Base-by-base conservation (phyloP, 1,140 invertebrate species). In the Trichogramma pretiosum region DNA sequence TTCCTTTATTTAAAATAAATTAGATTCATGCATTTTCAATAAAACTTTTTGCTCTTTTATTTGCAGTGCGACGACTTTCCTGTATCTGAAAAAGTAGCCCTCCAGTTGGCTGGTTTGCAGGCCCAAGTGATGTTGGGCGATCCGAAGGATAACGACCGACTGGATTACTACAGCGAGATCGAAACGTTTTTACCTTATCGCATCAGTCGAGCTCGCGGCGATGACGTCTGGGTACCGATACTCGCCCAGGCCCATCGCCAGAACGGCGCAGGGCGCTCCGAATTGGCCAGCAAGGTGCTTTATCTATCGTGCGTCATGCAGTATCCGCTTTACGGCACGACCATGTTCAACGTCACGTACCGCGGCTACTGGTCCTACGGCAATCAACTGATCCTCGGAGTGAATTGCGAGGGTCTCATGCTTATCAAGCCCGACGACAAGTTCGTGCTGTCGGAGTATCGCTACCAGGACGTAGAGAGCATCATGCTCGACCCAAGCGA, bases 231-330 rank as follows among this genome's bases (percentile, higher is more conserved):
- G 87, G 83, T 91, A 2, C 85, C 84, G 13, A 89, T 89, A 54
- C 77, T 92, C 38, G 83, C 86, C 5, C 86, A 91, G 72, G 88
- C 88, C 2, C 88, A 92, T 68, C 75, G 82, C 17, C 87, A 91
- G 63, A 96, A 95, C 62, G 93, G 93, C 23, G 84, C 84, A 3
- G 90, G 89, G 1, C 85, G 93, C 55, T 83, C 87, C 5, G 90
- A 94, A 61, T 65, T 95, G 21, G 89, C 92, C 3, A 89, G 91
- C 2, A 95, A 95, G 70, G 90, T 93, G 8, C 77, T 95, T 55
- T 96, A 96, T 66, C 70, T 97, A 36, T 93, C 91, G 1, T 94
- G 92, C 61, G 93, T 97, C 1, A 96, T 95, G 89, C 93, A 97
- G 68, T 97, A 94, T 68, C 90, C 93, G 0, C 74, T 96, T 1